phyloP scores from a whole-genome alignment of 2,797 vertebrate species.

The Ceryle rudis region DNA sequence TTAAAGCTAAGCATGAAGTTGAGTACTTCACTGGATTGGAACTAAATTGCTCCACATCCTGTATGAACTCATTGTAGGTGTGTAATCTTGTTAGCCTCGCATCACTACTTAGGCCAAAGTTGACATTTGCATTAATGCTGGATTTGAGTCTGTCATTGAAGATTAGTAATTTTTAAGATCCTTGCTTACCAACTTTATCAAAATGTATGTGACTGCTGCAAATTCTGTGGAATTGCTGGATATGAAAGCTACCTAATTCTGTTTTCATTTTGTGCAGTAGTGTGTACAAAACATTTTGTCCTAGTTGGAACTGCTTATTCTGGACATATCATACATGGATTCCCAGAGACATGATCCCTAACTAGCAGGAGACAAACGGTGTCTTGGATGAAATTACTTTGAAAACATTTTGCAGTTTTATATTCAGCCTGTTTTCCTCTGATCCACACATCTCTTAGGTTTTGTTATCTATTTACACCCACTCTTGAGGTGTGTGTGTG shows the following conservation, averaged over 20 bases:
- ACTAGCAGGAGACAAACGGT: background rate
- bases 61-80: background rate
- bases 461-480: background rate
- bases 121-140: background rate
- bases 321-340: background rate
- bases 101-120: background rate
- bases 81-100: background rate
- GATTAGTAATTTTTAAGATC: background rate
- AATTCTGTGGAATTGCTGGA: background rate
- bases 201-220: background rate
- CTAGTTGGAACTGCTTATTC: background rate
- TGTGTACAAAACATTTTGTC: background rate
- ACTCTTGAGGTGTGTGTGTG: background rate
- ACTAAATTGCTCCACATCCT: background rate
- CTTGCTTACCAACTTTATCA: background rate
- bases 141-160: background rate
- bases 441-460: background rate
- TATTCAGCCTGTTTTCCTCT: background rate
- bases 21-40: conserved; percentile 10
- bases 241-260: background rate
- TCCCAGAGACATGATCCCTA: background rate
- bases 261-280: background rate
- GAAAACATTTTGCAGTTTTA: background rate
- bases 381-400: background rate
- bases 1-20: background rate